A percentile compares a stretch with the other conserved stretches of the same genome.
Evolutionary conservation across 2,888 invertebrate genomes (phyloP).

Genomic region (Caradrina clavipalpis): DNA sequence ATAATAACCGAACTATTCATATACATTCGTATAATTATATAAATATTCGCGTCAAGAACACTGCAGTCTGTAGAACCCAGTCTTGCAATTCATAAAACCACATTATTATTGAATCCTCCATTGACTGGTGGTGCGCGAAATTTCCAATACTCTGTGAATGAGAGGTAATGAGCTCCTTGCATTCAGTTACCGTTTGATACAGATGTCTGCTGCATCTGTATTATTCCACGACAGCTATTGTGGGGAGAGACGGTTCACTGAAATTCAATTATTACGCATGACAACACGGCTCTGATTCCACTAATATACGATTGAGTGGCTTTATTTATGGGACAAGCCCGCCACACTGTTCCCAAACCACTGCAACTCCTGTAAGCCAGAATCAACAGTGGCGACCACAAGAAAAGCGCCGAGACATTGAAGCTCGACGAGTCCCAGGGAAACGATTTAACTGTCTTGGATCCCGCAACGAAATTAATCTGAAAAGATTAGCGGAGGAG

Average conservation of each 20-base stretch:
- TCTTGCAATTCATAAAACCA: constrained; percentile 46
- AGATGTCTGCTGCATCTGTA: constrained; percentile 28
- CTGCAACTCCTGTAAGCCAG: too few relatives aligned
- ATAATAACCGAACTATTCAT: neutral
- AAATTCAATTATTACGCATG: neutral
- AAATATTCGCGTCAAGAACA: constrained; percentile 10
- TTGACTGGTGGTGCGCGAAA: constrained; percentile 54
- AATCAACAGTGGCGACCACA: too few relatives aligned
- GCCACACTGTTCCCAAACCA: too few relatives aligned
- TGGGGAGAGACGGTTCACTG: constrained; percentile 1
- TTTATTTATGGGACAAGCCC: too few relatives aligned
- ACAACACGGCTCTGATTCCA: neutral
- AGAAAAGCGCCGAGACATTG: too few relatives aligned
- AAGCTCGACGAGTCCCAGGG: too few relatives aligned
- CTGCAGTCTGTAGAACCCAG: constrained; percentile 6
- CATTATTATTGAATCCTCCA: constrained; percentile 54
- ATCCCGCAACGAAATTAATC: too few relatives aligned
- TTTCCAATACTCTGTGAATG: constrained; percentile 65
- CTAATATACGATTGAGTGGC: neutral
- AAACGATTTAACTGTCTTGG: too few relatives aligned
- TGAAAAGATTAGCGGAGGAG: too few relatives aligned
- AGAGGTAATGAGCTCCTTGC: constrained; percentile 60
- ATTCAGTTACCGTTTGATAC: constrained; percentile 30
- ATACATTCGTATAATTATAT: neutral
- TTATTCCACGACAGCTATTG: constrained; percentile 19